phyloP scores from a whole-genome alignment of 2,888 invertebrate species.

The Eupeodes latifasciatus region DNA sequence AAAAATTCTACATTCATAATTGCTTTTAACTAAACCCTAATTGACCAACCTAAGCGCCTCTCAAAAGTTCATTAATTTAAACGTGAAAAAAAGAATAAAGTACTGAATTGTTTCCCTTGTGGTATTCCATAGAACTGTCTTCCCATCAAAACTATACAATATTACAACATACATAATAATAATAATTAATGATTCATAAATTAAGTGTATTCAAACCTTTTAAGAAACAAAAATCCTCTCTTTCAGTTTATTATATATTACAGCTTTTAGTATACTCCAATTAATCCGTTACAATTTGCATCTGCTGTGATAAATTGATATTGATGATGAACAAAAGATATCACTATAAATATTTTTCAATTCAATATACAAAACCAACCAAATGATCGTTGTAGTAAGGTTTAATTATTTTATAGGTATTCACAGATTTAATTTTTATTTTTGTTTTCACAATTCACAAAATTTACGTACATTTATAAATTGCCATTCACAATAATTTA shows the following conservation, averaged over 20 bases:
- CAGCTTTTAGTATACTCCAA: slow-evolving; percentile 40
- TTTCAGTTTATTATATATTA: background rate
- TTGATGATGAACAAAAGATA: slow-evolving; percentile 20
- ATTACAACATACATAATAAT: background rate
- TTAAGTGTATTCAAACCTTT: slow-evolving; percentile 51
- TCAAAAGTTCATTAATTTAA: background rate
- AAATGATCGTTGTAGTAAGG: background rate
- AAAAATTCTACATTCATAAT: too few species aligned
- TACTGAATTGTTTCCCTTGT: background rate
- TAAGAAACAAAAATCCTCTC: slow-evolving; percentile 51
- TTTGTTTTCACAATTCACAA: slow-evolving; percentile 28
- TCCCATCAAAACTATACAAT: background rate
- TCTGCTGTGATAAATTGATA: slow-evolving; percentile 20
- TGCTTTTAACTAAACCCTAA: too few species aligned
- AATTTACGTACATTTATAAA: background rate
- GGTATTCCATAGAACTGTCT: slow-evolving; percentile 17
- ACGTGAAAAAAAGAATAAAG: background rate
- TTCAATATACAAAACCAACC: background rate
- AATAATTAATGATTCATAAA: background rate
- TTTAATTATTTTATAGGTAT: background rate
- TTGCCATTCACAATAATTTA: slow-evolving; percentile 14
- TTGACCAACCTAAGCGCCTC: background rate
- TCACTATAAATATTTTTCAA: slow-evolving; percentile 1
- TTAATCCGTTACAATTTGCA: slow-evolving; percentile 58
- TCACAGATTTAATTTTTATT: slow-evolving; percentile 15